A percentile compares a stretch with the other conserved stretches of the same genome.
Evolutionary conservation across 1,140 invertebrate species (phyloP).

Genomic region (Oscheius sp.): DNA sequence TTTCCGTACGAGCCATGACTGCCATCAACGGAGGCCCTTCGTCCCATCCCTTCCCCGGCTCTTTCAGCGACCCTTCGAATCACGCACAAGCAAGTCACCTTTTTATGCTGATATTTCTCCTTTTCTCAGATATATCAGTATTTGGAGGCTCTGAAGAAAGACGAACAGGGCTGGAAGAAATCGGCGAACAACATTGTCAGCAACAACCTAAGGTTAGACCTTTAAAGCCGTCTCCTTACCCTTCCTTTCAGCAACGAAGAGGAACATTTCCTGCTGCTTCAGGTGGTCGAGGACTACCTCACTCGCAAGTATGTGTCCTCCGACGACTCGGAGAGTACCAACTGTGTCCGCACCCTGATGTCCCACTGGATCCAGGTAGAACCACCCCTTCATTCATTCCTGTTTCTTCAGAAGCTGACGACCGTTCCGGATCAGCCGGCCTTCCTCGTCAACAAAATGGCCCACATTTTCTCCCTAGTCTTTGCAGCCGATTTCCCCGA

Average conservation of each 20-base stretch:
- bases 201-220: conserved; percentile 1
- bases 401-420: conserved; percentile 1
- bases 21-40: background rate
- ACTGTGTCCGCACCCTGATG: conserved; percentile 20
- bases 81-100: conserved; percentile 11
- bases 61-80: conserved; percentile 18
- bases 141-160: conserved; percentile 34
- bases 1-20: background rate
- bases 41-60: conserved; percentile 3
- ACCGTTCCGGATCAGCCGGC: conserved; percentile 1
- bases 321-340: background rate
- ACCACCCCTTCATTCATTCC: background rate
- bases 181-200: conserved; percentile 29
- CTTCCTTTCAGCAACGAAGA: conserved; percentile 20
- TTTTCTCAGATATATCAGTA: conserved; percentile 38
- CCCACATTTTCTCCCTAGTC: conserved; percentile 41
- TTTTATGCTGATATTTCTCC: background rate
- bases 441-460: conserved; percentile 41
- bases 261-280: conserved; percentile 41
- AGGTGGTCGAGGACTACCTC: conserved; percentile 39
- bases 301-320: conserved; percentile 13
- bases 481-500: conserved; percentile 41
- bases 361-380: conserved; percentile 29
- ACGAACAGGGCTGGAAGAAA: conserved; percentile 35
- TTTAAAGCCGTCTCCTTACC: background rate